Evolutionary conservation across 2,113 vertebrate species (phyloP), one percentile per base, ranked within the genome.

Genomic region (Mesitornis unicolor): DNA sequence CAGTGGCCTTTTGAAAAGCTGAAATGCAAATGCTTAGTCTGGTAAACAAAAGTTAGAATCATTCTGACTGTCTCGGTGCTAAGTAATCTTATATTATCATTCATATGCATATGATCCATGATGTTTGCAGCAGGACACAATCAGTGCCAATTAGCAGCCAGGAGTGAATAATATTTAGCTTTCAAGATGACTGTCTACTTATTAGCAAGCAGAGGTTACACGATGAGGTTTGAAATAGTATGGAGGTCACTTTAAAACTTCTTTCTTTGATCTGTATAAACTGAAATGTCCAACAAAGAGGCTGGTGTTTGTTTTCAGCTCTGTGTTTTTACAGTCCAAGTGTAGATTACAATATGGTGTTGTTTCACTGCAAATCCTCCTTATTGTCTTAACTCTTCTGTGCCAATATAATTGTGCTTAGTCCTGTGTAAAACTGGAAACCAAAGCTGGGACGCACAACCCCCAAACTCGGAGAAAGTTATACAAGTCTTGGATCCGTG

Each of bases 361-460:
- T 93, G 89, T 95, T 92, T n/a, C 54, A 35, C 51, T 93, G 80
- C 88, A 83, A 47, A 63, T 68, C 70, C 85, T 68, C n/a, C 86
- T 48, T 5, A 5, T 11, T 67, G 78, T 8, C 70, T 91, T 76
- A 90, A 87, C 90, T 53, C 85, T 5, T 82, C 33, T 40, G 35
- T 84, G 92, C 81, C 74, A 17, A 0, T 14, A 1, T 1, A n/a
- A n/a, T 10, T 43, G 16, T 45, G 50, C 48, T 8, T 1, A 35
- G n/a, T 16, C n/a, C 13, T 26, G 1, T 10, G 5, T 5, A 33
- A 24, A 42, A 9, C 22, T 59, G 51, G 61, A 26, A 76, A 13
- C 5, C 6, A 0, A 33, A 73, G 12, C 3, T 77, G 87, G 14
- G 74, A 38, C 8, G 3, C 47, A 22, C 28, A 29, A 3, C 20